Evolutionary conservation across 2,888 invertebrate species (phyloP), one percentile per base, ranked within the genome.

Genomic region (Bruchidius siliquastri): DNA sequence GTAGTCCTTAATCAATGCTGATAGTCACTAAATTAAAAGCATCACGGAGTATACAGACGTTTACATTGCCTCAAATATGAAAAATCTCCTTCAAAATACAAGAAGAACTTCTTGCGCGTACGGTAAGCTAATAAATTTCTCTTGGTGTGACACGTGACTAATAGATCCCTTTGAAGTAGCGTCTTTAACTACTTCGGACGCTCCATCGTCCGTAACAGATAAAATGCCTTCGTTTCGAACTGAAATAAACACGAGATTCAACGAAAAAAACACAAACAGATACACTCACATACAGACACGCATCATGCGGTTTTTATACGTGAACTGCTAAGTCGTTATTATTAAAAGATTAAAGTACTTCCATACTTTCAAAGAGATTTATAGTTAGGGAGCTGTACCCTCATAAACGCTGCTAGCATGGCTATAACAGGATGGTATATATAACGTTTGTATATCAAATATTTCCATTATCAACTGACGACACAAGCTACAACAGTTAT

Each of bases 151-250:
- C 76, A 70, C 72, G 26, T 26, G 72, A 76, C 75, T 75, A 78
- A 77, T 78, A 69, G 72, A 68, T 32, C 71, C 70, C 74, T 77
- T 76, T 77, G 75, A 75, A 73, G 74, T 75, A 49, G 21, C 72
- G 72, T 76, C 75, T 76, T 77, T 76, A 73, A 76, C 74, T 67
- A 71, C 72, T 71, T 72, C 74, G 76, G 75, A 77, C 75, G 71
- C 75, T 72, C 76, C 76, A 76, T 71, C 76, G 70, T 70, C 73
- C 67, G 72, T 21, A 74, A 71, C 69, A 70, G 69, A 77, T 74
- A 75, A 73, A 75, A 49, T 49, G 49, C 49, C 49, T 49, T 49
- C 49, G 49, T 49, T 73, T 69, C 71, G 72, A 70, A 73, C 72
- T 22, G 75, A 75, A 77, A 77, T 76, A 76, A 77, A 74, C 71